Evolutionary conservation across 2,797 vertebrate species (phyloP), one percentile per base, ranked within the genome.

Genomic region (Paedocypris micromegethes): DNA sequence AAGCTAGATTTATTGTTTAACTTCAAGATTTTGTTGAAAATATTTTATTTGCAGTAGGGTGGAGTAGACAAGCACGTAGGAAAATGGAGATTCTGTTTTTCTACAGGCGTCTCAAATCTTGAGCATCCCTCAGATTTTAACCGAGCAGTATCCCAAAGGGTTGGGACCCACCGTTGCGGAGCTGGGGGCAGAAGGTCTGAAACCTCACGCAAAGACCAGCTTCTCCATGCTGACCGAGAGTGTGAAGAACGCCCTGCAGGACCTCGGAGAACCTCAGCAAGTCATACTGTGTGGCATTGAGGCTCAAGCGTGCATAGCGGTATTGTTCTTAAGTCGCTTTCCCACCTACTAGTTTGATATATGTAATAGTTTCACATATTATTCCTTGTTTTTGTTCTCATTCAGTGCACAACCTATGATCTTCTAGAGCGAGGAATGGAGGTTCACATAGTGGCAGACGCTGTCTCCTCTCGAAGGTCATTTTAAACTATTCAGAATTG

Each of bases 231-330:
- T 95, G 72, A 90, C 81, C 2, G 91, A 90, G 52, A 87, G 69
- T 4, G 88, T 91, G 64, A 70, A 85, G 79, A 84, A 81, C 66
- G 75, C 86, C 69, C 83, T 91, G 48, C 53, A 85, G 66, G 77
- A 74, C 51, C 81, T 91, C 40, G 88, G 88, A 9, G 86, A 82
- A 72, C 87, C 91, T 44, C 84, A 81, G 75, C 91, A 91, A 3
- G 88, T 90, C n/a, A 91, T 96, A 48, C 81, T 96, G 54, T 96
- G 94, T 67, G 94, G 94, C 74, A 89, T 96, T 1, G 93, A 96
- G 76, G 77, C 94, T 0, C 93, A 96, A 37, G 93, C 89, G 39
- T 96, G 94, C 73, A 90, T 96, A 23, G 86, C 92, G 79, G 93
- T 96, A 86, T 88, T 82, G 57, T 45, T 47, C 8, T 44, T 63